A percentile compares a stretch with the other conserved stretches of the same genome.
phyloP scores from a whole-genome alignment of 2,888 invertebrate genomes.

The Thymelicus lineola region DNA sequence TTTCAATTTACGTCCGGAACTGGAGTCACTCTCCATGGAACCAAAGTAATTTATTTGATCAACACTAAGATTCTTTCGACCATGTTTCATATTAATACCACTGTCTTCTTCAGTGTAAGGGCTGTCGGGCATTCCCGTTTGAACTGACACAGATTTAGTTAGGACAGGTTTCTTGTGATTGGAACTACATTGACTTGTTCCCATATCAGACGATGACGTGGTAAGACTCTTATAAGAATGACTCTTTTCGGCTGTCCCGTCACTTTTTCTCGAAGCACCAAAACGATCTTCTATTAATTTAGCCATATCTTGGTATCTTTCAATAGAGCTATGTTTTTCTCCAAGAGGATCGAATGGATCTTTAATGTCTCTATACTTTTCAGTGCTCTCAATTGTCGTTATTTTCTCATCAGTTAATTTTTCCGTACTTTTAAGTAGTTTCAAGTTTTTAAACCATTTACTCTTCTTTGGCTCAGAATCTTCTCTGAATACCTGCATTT shows the following conservation, averaged over 20 bases:
- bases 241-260: constrained; percentile 79
- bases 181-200: constrained; percentile 79
- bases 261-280: constrained; percentile 78
- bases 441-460: constrained; percentile 88
- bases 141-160: constrained; percentile 82
- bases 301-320: constrained; percentile 89
- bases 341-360: constrained; percentile 86
- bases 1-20: constrained; percentile 78
- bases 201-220: constrained; percentile 83
- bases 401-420: constrained; percentile 77
- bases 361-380: constrained; percentile 74
- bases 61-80: constrained; percentile 78
- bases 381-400: constrained; percentile 68
- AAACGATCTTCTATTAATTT: constrained; percentile 89
- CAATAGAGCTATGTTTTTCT: constrained; percentile 88
- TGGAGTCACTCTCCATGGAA: constrained; percentile 81
- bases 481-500: constrained; percentile 82
- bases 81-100: constrained; percentile 77
- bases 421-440: constrained; percentile 78
- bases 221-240: constrained; percentile 82
- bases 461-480: constrained; percentile 82
- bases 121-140: constrained; percentile 80
- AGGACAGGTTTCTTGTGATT: constrained; percentile 78
- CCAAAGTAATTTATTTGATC: constrained; percentile 83
- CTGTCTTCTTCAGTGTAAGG: constrained; percentile 70